A percentile compares a stretch with the other conserved stretches of the same genome.
phyloP scores from a whole-genome alignment of 2,888 invertebrate genomes.

The Agrilus biguttatus region DNA sequence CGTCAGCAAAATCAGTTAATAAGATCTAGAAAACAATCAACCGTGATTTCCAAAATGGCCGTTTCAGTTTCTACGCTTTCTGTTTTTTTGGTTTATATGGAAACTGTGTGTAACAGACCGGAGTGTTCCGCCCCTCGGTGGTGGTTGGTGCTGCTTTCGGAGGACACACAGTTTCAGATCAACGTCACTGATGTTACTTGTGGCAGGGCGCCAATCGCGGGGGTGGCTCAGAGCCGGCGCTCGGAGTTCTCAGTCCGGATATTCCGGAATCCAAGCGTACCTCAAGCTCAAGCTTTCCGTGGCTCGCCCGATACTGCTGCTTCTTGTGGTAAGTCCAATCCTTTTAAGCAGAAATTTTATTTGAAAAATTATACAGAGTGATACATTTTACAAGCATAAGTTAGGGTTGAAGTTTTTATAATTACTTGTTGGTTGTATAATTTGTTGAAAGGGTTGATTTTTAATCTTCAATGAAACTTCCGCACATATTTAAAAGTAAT shows the following conservation, averaged over 20 bases:
- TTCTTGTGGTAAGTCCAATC: conserved; percentile 14
- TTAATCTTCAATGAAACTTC: too few relatives aligned
- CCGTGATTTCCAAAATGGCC: conserved; percentile 32
- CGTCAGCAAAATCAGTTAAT: conserved; percentile 30
- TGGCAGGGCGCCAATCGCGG: conserved; percentile 33
- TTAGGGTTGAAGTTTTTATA: too few relatives aligned
- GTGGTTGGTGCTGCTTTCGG: conserved; percentile 16
- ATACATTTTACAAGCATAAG: too few relatives aligned
- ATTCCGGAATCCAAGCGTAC: conserved; percentile 26
- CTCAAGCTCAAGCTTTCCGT: conserved; percentile 16
- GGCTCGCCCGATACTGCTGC: conserved; percentile 13
- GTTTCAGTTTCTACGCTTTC: conserved; percentile 13
- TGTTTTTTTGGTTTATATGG: conserved; percentile 18
- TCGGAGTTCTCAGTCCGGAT: conserved; percentile 37
- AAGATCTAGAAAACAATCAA: conserved; percentile 32
- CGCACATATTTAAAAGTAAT: too few relatives aligned
- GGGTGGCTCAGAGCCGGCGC: conserved; percentile 38
- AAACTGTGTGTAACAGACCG: conserved; percentile 26
- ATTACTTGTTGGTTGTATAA: too few relatives aligned
- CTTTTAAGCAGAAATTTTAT: not conserved
- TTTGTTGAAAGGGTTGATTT: too few relatives aligned
- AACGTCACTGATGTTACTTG: conserved; percentile 23
- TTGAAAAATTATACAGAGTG: too few relatives aligned
- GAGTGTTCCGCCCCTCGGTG: conserved; percentile 12
- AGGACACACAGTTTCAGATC: conserved; percentile 22